Conservation (phyloP, 1,140 invertebrate species). For the Diabrotica virgifera region DNA sequence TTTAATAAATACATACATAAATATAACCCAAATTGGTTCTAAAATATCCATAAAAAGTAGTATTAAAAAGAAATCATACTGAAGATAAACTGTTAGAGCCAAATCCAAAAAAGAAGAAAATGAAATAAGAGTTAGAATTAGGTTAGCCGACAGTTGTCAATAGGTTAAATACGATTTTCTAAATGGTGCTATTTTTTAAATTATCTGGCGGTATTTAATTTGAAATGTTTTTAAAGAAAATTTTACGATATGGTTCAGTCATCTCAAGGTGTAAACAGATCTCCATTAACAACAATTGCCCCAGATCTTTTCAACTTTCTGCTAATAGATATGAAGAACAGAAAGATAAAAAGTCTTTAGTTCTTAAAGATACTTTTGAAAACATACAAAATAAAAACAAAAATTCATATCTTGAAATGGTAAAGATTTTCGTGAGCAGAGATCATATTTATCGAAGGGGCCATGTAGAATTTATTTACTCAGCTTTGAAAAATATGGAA, state of each 20-base stretch:
- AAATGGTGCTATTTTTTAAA: too few relatives aligned
- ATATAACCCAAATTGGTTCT: too few relatives aligned
- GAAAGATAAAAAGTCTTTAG: slow-evolving; percentile 19
- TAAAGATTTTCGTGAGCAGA: slow-evolving; percentile 66
- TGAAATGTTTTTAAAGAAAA: slow-evolving; percentile 23
- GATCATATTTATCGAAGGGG: slow-evolving; percentile 63
- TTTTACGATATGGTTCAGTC: slow-evolving; percentile 11
- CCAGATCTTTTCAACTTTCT: slow-evolving; percentile 18
- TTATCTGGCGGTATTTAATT: too few relatives aligned
- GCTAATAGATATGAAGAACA: slow-evolving; percentile 13
- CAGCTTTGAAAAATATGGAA: slow-evolving; percentile 84
- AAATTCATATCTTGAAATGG: slow-evolving; percentile 68
- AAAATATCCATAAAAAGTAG: too few relatives aligned
- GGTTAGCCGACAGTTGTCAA: too few relatives aligned
- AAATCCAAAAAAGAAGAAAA: too few relatives aligned
- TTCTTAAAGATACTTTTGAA: slow-evolving; percentile 49
- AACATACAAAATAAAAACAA: slow-evolving; percentile 65
- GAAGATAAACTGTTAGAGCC: too few relatives aligned
- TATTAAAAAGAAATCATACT: too few relatives aligned
- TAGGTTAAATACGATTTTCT: too few relatives aligned
- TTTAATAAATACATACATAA: too few relatives aligned
- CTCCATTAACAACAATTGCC: slow-evolving; percentile 2
- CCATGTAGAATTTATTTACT: slow-evolving; percentile 91
- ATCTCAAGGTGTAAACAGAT: slow-evolving; percentile 18
- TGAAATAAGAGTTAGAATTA: too few relatives aligned